phyloP scores from a whole-genome alignment of 2,888 invertebrate species.

The Drosophila hamatofila region DNA sequence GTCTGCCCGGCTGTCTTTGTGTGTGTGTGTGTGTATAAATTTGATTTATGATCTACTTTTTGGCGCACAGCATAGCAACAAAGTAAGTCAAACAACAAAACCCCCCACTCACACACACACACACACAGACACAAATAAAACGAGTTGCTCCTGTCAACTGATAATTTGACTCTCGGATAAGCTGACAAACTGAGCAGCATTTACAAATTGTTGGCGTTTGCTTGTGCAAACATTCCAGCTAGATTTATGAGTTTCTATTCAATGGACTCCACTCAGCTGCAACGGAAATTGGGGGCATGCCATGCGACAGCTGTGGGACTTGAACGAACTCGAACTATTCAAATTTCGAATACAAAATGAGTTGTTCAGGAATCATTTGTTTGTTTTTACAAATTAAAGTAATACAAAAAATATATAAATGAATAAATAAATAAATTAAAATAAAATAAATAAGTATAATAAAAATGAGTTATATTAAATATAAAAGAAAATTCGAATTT shows the following conservation, averaged over 20 bases:
- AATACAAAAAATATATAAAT: neutral
- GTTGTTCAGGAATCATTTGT: neutral
- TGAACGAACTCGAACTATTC: neutral
- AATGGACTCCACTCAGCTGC: conserved; percentile 12
- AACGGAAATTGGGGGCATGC: conserved; percentile 6
- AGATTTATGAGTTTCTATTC: conserved; percentile 42
- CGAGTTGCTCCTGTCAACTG: conserved; percentile 59
- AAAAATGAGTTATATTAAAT: neutral
- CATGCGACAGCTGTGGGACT: conserved; percentile 7
- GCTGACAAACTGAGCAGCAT: conserved; percentile 34
- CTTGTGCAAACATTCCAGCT: conserved; percentile 20
- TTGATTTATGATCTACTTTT: conserved; percentile 70
- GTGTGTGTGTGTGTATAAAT: conserved; percentile 40
- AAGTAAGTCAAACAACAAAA: conserved; percentile 39
- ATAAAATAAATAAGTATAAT: too few relatives aligned
- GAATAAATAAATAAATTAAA: too few relatives aligned
- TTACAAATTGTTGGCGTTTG: conserved; percentile 45
- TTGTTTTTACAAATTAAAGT: neutral
- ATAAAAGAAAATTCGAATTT: neutral
- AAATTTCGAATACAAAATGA: neutral
- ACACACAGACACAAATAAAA: conserved; percentile 21
- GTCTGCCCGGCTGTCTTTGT: conserved; percentile 14
- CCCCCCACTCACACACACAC: neutral
- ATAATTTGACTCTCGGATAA: conserved; percentile 61
- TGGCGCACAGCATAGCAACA: conserved; percentile 32